Evolutionary conservation across 2,888 invertebrate species (phyloP), one percentile per base, ranked within the genome.

Genomic region (Bursaphelenchus okinawaensis): DNA sequence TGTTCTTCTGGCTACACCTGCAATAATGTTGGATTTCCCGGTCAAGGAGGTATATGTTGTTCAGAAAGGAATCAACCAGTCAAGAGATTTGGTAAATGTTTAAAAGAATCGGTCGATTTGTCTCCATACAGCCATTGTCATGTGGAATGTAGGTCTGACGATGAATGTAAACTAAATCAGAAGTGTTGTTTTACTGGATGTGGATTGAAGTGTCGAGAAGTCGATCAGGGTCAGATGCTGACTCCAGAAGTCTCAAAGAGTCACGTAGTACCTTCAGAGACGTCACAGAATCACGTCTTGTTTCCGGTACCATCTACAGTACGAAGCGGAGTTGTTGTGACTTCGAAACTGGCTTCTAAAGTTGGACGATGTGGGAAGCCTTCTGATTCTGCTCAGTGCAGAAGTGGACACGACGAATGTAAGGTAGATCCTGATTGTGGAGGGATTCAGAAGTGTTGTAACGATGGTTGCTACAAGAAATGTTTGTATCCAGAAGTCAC

Each of bases 21-120:
- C 65, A 75, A 78, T 60, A 58, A 71, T 24, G 68, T 76, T 16
- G 69, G 75, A 27, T 28, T 73, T 24, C 65, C 69, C 12, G 71
- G 71, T 2, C 67, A 69, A 20, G 76, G 77, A 2, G 79, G 79
- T 16, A 29, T 77, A 8, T 79, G 79, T 62, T 79, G 79, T 64
- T 69, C 26, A 52, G 55, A 51, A n/a, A 24, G 27, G 23, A 52
- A 16, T 16, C 22, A 56, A 7, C 66, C 69, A 8, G 56, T 58
- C 1, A 63, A 68, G 12, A 66, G 72, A 55, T 40, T 69, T 4
- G 77, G 77, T 8, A 23, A 55, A 1, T 77, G 77, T 51, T 70
- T 75, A 8, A 52, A 63, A 0, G 66, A 68, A 3, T 52, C 70
- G 3, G 69, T 73, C 24, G 65, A 65, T 40, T n/a, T 69, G 52